Conservation (phyloP, 2,797 vertebrate species). For the Philypnodon macrostomus region DNA sequence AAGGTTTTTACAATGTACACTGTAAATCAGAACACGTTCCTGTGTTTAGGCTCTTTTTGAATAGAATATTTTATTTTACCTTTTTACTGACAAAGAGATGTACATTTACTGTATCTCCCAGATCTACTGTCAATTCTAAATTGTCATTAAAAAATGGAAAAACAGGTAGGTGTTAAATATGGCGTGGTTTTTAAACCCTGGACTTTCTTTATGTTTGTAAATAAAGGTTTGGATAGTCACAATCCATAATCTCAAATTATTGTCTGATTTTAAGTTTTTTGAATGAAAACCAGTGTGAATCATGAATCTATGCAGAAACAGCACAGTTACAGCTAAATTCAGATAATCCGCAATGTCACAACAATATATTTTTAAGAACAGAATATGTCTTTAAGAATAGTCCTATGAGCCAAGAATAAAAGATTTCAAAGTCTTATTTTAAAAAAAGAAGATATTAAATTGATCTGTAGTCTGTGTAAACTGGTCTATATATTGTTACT, state of each 20-base stretch:
- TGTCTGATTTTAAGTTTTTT: background rate
- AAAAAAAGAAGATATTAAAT: too few species aligned
- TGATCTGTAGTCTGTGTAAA: too few species aligned
- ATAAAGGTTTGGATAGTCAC: conserved; percentile 75
- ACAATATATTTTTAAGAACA: too few species aligned
- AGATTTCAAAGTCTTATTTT: too few species aligned
- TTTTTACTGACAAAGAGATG: conserved; percentile 17
- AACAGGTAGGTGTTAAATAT: conserved; percentile 28
- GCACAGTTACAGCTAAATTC: too few species aligned
- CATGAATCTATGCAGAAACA: too few species aligned
- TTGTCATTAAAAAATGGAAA: conserved; percentile 29
- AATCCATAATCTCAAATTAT: conserved; percentile 12
- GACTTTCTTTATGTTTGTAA: conserved; percentile 74
- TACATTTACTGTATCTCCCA: conserved; percentile 13
- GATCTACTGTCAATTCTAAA: conserved; percentile 33
- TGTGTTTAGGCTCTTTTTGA: conserved; percentile 16
- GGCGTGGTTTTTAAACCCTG: conserved; percentile 57
- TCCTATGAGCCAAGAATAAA: too few species aligned
- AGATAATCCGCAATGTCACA: too few species aligned
- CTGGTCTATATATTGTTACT: too few species aligned
- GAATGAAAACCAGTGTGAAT: too few species aligned
- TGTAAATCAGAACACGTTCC: conserved; percentile 14
- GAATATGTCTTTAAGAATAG: too few species aligned
- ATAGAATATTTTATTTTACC: conserved; percentile 18
- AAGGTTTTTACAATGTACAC: conserved; percentile 13